Conservation (phyloP, 1,140 invertebrate genomes). For the Dendroctonus ponderosae region DNA sequence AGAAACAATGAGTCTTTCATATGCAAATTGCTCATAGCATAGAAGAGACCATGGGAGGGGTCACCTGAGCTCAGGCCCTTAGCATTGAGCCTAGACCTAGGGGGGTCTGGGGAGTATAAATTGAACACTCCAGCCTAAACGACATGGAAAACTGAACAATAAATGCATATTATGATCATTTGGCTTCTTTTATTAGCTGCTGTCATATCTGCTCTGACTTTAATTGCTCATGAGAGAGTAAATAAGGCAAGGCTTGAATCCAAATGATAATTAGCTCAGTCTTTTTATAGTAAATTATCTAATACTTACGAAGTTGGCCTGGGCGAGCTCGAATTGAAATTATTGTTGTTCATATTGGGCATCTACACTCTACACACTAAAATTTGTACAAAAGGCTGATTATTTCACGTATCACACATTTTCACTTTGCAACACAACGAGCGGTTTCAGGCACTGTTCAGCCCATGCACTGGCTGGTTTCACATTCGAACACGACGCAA, state of each 20-base stretch:
- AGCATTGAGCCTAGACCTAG: too few relatives aligned
- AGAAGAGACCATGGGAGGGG: too few relatives aligned
- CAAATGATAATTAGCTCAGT: background rate
- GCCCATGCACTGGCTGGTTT: background rate
- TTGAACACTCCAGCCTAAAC: too few relatives aligned
- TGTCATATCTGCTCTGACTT: conserved; percentile 8
- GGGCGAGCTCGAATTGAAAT: conserved; percentile 16
- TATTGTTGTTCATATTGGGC: conserved; percentile 17
- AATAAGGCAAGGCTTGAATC: conserved; percentile 2
- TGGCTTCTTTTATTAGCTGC: conserved; percentile 11
- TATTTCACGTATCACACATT: too few relatives aligned
- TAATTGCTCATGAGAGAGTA: conserved; percentile 8
- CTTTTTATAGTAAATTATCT: conserved; percentile 26
- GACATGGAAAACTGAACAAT: background rate
- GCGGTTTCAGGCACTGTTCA: background rate
- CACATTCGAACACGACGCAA: conserved; percentile 6
- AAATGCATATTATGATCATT: background rate
- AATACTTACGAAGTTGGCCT: conserved; percentile 24
- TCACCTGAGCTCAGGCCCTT: too few relatives aligned
- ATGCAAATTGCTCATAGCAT: too few relatives aligned
- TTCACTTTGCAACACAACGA: background rate
- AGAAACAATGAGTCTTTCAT: too few relatives aligned
- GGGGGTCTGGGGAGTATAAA: too few relatives aligned
- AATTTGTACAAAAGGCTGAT: too few relatives aligned
- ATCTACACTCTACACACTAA: conserved; percentile 1